These are phyloP conservation scores for Apamea anceps DNA, from an alignment of 2,888 invertebrate species.

Conservation along the genomic window DNA sequence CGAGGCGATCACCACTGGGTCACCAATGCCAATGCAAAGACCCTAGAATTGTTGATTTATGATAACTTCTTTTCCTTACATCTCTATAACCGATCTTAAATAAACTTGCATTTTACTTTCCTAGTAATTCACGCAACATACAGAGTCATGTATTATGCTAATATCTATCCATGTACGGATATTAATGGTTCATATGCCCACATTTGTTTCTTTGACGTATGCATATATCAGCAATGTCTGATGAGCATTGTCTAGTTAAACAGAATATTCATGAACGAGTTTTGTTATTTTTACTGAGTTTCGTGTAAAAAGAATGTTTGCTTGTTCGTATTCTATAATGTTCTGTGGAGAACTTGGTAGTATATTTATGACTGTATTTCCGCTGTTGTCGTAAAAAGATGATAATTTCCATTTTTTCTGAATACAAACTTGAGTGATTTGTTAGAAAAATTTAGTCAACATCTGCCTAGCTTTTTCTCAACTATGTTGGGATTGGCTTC, in stretches of 20 bases:
- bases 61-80: constrained; percentile 4
- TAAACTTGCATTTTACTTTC: constrained; percentile 46
- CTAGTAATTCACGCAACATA: constrained; percentile 56
- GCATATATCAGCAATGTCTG: constrained; percentile 13
- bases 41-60: constrained; percentile 6
- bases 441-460: too few relatives aligned
- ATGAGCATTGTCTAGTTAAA: constrained; percentile 17
- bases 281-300: constrained; percentile 26
- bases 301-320: constrained; percentile 8
- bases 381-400: not conserved
- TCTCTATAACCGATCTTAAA: constrained; percentile 21
- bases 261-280: constrained; percentile 42
- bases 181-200: constrained; percentile 48
- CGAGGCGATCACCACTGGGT: too few relatives aligned
- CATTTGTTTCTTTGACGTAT: constrained; percentile 31
- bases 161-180: constrained; percentile 52
- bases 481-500: too few relatives aligned
- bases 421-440: too few relatives aligned
- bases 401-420: not conserved
- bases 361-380: constrained; percentile 1
- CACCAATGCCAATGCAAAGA: too few relatives aligned
- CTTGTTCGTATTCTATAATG: not conserved
- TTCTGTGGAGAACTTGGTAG: not conserved
- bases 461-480: too few relatives aligned
- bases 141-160: constrained; percentile 53